Base-by-base conservation (phyloP, 2,797 vertebrate species). In the Hemitrygon akajei region DNA sequence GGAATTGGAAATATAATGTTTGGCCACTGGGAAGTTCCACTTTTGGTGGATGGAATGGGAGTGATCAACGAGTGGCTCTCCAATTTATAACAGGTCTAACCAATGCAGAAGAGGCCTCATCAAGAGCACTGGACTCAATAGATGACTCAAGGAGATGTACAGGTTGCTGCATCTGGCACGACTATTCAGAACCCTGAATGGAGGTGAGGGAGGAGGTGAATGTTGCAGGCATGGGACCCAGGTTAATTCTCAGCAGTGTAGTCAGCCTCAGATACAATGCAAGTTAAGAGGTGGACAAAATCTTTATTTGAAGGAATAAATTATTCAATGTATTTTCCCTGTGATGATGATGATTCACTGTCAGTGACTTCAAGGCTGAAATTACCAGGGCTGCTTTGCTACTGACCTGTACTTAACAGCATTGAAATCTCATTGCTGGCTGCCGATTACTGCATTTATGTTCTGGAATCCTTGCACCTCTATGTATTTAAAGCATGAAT, bases 301-400 rank as follows among this genome's bases (percentile, higher is more conserved):
- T 56, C 81, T 84, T 84, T 58, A 84, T 58, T 84, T 84, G 22
- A 84, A 58, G 30, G 22, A 58, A 58, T 84, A 12, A 84, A 84
- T 84, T 84, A 84, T 84, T 84, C 81, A 84, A 25, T 58, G 1
- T 84, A 84, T 84, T 47, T 84, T 84, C 1, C 81, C 56, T 84
- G 20, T 40, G 56, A 84, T 56, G 22, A 84, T 56, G 22, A 84
- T 27, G 47, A 84, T 40, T 84, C 40, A 22, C 22, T 84, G 81
- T 58, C 40, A 56, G 47, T 84, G 81, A 84, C 22, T 27, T 80
- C 81, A 84, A 84, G 81, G 81, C 81, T 84, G 81, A 40, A 84
- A 47, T 56, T 84, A 22, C 81, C 81, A 84, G 81, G 81, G 40
- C 47, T 56, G 25, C 27, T 20, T 47, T 84, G 81, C 47, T 84